These are phyloP conservation scores for Aricia artaxerxes DNA, from an alignment of 2,888 invertebrate species.

Conservation along the genomic window DNA sequence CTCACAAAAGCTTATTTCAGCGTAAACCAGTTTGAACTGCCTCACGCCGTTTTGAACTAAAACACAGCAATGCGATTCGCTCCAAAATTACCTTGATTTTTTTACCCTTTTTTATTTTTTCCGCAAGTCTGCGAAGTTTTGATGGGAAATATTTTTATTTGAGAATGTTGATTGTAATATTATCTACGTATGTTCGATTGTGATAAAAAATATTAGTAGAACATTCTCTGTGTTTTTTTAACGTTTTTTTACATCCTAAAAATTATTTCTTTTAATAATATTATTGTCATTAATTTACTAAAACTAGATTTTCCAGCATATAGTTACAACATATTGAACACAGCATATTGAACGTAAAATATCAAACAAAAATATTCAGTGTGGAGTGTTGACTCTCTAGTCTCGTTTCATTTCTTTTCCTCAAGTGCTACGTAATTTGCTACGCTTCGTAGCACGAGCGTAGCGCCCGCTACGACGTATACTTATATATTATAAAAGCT, in stretches of 20 bases:
- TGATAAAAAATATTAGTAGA: background rate
- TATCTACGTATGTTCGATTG: background rate
- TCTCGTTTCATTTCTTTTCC: background rate
- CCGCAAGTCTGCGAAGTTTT: background rate
- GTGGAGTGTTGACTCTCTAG: background rate
- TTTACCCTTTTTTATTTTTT: background rate
- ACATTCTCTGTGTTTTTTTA: background rate
- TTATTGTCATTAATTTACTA: no score
- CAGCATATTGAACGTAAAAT: background rate
- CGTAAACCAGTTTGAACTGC: background rate
- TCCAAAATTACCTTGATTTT: background rate
- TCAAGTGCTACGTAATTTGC: constrained; percentile 10
- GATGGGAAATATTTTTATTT: background rate
- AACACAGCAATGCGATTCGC: background rate
- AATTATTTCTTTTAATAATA: no score
- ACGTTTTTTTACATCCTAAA: background rate
- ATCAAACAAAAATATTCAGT: background rate
- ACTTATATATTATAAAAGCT: no score
- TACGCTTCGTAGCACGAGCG: constrained; percentile 3
- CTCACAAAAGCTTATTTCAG: constrained; percentile 1
- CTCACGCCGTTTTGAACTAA: background rate
- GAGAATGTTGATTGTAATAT: background rate
- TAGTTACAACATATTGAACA: no score
- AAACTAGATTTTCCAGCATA: no score
- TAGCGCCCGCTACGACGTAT: background rate